A percentile compares a stretch with the other conserved stretches of the same genome.
These are phyloP conservation scores for Egretta garzetta DNA, from an alignment of 2,113 vertebrate species.

Conservation along the genomic window DNA sequence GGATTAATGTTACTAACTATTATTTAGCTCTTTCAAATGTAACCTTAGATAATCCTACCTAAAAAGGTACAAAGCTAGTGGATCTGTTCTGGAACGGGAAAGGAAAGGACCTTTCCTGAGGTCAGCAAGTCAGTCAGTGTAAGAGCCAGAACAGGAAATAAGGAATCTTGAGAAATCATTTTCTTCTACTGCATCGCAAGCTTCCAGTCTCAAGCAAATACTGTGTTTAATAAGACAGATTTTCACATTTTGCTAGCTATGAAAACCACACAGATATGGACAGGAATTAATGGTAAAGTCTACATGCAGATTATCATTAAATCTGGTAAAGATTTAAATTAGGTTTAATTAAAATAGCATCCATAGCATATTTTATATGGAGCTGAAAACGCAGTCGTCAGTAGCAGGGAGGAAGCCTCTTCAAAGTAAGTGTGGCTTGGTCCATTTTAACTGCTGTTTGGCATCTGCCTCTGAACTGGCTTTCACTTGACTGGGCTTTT, in stretches of 20 bases:
- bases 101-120: neutral
- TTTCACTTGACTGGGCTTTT: neutral
- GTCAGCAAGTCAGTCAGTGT: neutral
- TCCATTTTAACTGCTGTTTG: neutral
- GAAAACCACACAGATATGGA: neutral
- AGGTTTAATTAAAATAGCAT: neutral
- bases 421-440: neutral
- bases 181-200: neutral
- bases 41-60: conserved; percentile 27
- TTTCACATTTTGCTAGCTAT: neutral
- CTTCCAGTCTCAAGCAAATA: neutral
- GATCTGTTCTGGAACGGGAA: neutral
- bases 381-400: neutral
- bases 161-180: neutral
- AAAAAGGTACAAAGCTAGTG: neutral
- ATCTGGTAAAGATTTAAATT: neutral
- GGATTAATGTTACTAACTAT: conserved; percentile 31
- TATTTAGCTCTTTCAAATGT: conserved; percentile 23
- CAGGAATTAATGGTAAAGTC: neutral
- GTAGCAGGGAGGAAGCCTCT: neutral
- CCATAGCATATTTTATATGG: neutral
- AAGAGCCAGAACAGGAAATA: neutral
- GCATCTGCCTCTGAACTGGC: neutral
- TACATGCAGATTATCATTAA: neutral
- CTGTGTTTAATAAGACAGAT: neutral